Evolutionary conservation across 2,113 vertebrate genomes (phyloP), one percentile per base, ranked within the genome.

Genomic region (Pomatorhinus ruficollis): DNA sequence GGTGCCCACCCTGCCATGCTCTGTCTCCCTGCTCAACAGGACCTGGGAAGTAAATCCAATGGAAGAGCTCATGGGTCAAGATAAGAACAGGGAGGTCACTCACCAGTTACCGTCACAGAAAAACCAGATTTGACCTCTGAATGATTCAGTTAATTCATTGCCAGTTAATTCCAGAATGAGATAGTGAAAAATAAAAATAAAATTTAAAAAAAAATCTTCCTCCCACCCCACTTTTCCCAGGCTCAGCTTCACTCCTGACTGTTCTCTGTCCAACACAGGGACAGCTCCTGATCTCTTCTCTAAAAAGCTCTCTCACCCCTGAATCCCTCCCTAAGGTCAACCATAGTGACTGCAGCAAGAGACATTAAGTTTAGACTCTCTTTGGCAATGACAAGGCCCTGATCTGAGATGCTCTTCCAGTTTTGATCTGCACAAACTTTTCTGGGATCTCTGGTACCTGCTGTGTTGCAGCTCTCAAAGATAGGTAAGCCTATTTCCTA

Each of bases 1-100:
- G 30, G 16, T 70, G 37, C 39, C 25, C 20, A 40, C 15, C 19
- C 44, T 59, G 22, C 12, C 0, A 0, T 12, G 2, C 28, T 68
- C 24, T 86, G 14, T 49, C 15, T 20, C 40, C 16, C 22, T 84
- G 21, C 47, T 74, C 47, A 35, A 20, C 2, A 60, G 39, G 12
- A 61, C 8, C 4, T 4, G 12, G 21, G 33, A 21, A 77, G 9
- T 47, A 82, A 70, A 35, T 31, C 31, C 71, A 57, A 31, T 24
- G 21, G 56, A 76, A 68, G 50, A 69, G 4, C 3, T 52, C 16
- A 11, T 47, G 25, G 28, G 19, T 78, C 24, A 64, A 31, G 56
- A 23, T 22, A 30, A 82, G 21, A 50, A 44, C 24, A 49, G 52
- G 12, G 70, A 82, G 18, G 33, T 54, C 20, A 23, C n/a, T 78